Evolutionary conservation across 2,113 vertebrate genomes (phyloP).

Genomic region (Melospiza melodia): DNA sequence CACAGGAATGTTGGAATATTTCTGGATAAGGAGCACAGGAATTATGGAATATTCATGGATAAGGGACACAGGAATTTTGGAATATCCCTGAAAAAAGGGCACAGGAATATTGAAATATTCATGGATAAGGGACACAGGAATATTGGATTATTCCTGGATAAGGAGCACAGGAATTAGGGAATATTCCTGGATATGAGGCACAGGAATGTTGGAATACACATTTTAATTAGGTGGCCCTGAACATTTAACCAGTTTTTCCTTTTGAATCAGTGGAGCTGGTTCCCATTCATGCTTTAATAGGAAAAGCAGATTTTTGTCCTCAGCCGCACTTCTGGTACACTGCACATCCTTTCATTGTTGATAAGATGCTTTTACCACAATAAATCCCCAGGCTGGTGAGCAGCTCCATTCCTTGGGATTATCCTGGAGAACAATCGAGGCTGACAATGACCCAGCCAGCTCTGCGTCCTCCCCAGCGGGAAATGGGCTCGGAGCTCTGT

Average conservation of each 20-base stretch:
- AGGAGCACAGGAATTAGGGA: too few relatives aligned
- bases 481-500: constrained; percentile 23
- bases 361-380: neutral
- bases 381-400: neutral
- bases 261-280: neutral
- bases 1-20: neutral
- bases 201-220: neutral
- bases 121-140: too few relatives aligned
- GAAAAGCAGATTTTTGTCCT: constrained; percentile 13
- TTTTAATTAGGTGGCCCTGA: neutral
- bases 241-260: neutral
- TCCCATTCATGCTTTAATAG: neutral
- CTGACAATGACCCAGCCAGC: constrained; percentile 17
- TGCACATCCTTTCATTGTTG: constrained; percentile 26
- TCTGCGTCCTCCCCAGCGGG: constrained; percentile 25
- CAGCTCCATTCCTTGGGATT: neutral
- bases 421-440: neutral
- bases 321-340: neutral
- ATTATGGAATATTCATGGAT: neutral
- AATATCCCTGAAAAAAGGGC: rapidly evolving
- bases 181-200: too few relatives aligned
- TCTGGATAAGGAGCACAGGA: rapidly evolving
- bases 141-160: too few relatives aligned
- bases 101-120: neutral
- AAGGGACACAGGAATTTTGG: rapidly evolving